Evolutionary conservation across 2,113 vertebrate genomes (phyloP).

Genomic region (Pteruthius melanotis): DNA sequence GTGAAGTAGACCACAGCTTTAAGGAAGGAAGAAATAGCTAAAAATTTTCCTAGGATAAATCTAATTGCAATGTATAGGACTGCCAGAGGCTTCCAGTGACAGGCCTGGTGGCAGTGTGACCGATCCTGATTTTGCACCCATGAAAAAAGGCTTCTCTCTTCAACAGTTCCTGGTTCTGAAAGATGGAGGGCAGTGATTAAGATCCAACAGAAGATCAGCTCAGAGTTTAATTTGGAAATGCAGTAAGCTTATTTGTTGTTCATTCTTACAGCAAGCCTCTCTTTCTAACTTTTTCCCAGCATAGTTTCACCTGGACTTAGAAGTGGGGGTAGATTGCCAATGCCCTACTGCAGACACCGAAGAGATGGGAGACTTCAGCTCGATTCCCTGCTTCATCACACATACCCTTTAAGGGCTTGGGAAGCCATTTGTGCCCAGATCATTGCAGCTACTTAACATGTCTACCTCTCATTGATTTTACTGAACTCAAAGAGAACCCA

Average conservation of each 20-base stretch:
- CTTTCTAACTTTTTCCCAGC: neutral
- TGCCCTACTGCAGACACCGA: neutral
- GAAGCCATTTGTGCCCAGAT: neutral
- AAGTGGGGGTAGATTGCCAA: neutral
- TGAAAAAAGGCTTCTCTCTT: neutral
- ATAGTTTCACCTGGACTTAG: neutral
- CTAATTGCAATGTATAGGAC: neutral
- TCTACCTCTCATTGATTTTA: neutral
- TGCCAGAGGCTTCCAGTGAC: neutral
- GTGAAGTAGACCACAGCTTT: neutral
- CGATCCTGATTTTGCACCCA: neutral
- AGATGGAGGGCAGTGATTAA: neutral
- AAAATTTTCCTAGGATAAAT: neutral
- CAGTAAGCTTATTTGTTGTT: neutral
- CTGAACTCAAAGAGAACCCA: neutral
- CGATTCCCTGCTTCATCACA: neutral
- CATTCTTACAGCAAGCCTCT: neutral
- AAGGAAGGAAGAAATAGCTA: neutral
- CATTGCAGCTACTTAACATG: neutral
- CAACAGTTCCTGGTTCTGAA: neutral
- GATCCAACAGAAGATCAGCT: neutral
- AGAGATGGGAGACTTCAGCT: neutral
- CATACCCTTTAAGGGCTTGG: neutral
- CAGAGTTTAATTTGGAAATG: neutral
- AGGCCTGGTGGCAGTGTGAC: neutral